Evolutionary conservation across 23 tunicate species (phyloP), one percentile per base, ranked within the genome.

Genomic region (Halocynthia aurantium): DNA sequence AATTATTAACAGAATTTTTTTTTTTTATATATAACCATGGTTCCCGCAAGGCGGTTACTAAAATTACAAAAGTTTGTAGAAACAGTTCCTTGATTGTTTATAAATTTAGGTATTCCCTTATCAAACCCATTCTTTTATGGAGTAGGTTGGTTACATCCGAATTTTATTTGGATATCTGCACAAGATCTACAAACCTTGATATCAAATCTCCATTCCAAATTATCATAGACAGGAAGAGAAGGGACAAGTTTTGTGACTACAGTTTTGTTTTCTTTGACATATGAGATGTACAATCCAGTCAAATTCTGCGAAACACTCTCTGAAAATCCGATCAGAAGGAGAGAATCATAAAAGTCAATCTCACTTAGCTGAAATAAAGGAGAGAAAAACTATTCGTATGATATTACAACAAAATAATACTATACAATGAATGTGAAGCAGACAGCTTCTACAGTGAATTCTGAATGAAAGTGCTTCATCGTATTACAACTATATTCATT

Each of bases 161-260:
- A 15, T 13, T 67, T 67, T n/a, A 67, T 11, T 67, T 67, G 12
- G 72, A 49, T 20, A 19, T 20, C 31, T 67, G 72, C 31, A 19
- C n/a, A n/a, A n/a, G 50, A 20, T 20, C 19, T 40, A 11, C 72
- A 40, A 13, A 74, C 66, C 57, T 82, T 78, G 5, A 92, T 68
- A 78, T 92, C 98, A 15, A 92, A 61, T 8, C 98, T 79, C 98
- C 98, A 92, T 73, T 86, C 92, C 56, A 92, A 56, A 65, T 92
- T 84, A n/a, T 81, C 83, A 63, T 92, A 92, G 5, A 50, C 60
- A 6, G 88, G 88, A 40, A 92, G 55, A 19, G 92, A 52, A 8
- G 98, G 81, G 56, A 72, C 76, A 70, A 69, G 69, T 21, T 77
- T 64, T 9, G 62, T 57, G 50, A 92, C 73, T 15, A 61, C 61